Evolutionary conservation across 1,140 invertebrate genomes (phyloP), one percentile per base, ranked within the genome.

Genomic region (Drosophila leontia): DNA sequence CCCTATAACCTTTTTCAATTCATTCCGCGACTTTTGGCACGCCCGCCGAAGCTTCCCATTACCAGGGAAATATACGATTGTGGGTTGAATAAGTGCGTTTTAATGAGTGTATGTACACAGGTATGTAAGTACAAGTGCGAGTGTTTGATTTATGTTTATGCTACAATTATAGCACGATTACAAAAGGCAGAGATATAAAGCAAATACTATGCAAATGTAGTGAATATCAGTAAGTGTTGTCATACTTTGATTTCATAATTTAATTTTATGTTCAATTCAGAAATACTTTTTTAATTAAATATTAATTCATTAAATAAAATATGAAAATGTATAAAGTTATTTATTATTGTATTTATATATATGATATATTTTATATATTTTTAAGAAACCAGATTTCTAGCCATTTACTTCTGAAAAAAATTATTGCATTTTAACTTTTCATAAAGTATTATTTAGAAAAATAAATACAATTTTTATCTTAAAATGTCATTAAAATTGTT

Each of bases 1-100:
- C n/a, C 39, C n/a, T 9, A n/a, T 29, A 29, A 45, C 48, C 34
- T 35, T 58, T 57, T 69, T 42, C 44, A 58, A 59, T 60, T 72
- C 32, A 57, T 47, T 71, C 34, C 34, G 41, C 23, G 68, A 69
- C 62, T 70, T 70, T 70, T 67, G 62, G 62, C 59, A 69, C 65
- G 65, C 59, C 60, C 60, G 26, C 44, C 15, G 11, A 34, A 45
- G 37, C 62, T 64, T 65, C 29, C 44, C 45, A 68, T 68, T 63
- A 63, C 26, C 44, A 26, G n/a, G 34, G 34, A 71, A n/a, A 69
- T 34, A 65, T 48, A 71, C 67, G 55, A 56, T 29, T 58, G 35
- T 45, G 42, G 68, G 19, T 12, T 48, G 35, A 72, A 58, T 69
- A 41, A 69, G 64, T 47, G 42, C 26, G 29, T 53, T 65, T 35